Conservation (phyloP, 1,140 invertebrate genomes). For the Phocides pigmalion region DNA sequence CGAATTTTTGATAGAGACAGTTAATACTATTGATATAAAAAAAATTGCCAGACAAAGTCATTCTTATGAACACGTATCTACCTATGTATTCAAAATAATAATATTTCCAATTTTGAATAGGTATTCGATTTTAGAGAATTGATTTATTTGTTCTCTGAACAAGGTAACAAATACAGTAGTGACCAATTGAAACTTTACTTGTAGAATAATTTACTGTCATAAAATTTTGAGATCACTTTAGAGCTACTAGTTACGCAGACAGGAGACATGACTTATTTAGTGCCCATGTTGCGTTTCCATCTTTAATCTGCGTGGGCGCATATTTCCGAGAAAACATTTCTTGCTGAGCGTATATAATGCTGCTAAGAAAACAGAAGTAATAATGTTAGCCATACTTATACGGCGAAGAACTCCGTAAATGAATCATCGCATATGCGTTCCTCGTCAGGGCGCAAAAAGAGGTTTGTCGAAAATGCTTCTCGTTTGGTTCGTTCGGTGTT, state of each 20-base stretch:
- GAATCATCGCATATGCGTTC: conserved; percentile 81
- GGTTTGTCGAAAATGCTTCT: conserved; percentile 80
- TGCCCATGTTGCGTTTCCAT: conserved; percentile 76
- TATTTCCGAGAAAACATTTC: conserved; percentile 81
- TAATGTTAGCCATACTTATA: conserved; percentile 80
- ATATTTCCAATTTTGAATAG: neutral
- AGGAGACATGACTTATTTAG: conserved; percentile 76
- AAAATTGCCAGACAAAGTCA: too few species aligned
- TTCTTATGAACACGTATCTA: too few species aligned
- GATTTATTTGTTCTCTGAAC: neutral
- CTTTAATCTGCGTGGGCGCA: conserved; percentile 80
- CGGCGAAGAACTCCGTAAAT: conserved; percentile 79
- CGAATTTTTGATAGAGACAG: neutral
- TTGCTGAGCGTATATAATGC: conserved; percentile 73
- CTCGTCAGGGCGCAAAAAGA: conserved; percentile 77
- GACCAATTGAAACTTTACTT: conserved; percentile 6
- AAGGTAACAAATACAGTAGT: neutral
- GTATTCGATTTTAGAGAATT: neutral
- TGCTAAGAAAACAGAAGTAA: conserved; percentile 80
- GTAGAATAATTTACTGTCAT: conserved; percentile 30
- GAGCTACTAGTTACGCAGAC: conserved; percentile 63
- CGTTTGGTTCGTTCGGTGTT: conserved; percentile 63
- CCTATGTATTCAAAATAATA: too few species aligned
- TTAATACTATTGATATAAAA: neutral
- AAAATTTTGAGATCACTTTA: conserved; percentile 52